Conservation (phyloP, 2,797 vertebrate genomes). For the Clarias pachynema region DNA sequence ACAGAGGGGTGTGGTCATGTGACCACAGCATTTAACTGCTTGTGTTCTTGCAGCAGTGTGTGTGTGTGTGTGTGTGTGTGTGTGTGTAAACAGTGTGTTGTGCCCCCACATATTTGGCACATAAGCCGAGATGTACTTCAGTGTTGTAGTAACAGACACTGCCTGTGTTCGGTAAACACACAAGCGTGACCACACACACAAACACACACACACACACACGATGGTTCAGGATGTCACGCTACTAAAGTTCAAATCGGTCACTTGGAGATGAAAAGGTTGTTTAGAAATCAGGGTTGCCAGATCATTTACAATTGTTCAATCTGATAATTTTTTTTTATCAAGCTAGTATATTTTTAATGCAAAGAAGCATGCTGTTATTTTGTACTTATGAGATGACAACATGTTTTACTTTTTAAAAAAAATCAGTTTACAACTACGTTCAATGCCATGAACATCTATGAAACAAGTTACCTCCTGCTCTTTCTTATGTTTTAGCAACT, state of each 20-base stretch:
- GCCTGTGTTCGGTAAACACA: constrained; percentile 60
- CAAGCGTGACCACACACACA: not conserved
- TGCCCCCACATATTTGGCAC: constrained; percentile 9
- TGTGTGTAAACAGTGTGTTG: not conserved
- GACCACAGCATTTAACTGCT: not conserved
- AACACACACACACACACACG: constrained; percentile 33
- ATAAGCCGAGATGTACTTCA: constrained; percentile 25
- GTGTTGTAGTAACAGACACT: constrained; percentile 51
- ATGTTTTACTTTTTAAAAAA: not conserved
- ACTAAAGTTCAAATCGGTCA: not conserved
- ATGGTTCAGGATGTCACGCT: not conserved
- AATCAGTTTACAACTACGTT: not conserved
- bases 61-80: constrained; percentile 17
- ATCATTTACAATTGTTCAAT: not conserved
- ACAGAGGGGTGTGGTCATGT: not conserved
- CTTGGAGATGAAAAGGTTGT: not conserved
- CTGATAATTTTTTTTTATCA: no score
- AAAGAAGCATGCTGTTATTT: not conserved
- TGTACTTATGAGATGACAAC: not conserved
- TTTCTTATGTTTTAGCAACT: not conserved
- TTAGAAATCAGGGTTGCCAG: constrained; percentile 5
- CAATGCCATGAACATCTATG: not conserved
- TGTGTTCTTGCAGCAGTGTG: not conserved
- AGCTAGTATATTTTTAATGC: no score
- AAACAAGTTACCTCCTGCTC: not conserved